These are phyloP conservation scores for Erythrocercus mccallii DNA, from an alignment of 2,113 vertebrate genomes.

Conservation along the genomic window DNA sequence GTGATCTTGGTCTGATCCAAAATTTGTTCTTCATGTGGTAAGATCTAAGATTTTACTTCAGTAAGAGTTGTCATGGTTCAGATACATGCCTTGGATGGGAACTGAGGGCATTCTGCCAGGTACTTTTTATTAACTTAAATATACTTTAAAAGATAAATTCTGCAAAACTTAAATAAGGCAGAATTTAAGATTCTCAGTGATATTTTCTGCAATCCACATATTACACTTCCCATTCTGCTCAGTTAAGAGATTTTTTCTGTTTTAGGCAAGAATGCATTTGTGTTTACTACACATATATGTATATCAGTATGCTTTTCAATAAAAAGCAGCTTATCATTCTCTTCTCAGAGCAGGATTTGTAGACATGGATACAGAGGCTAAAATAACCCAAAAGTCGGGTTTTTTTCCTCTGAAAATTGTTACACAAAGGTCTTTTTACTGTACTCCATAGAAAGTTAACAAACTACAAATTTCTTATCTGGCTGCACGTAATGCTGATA, in stretches of 20 bases:
- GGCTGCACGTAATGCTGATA: not conserved
- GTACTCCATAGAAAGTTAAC: not conserved
- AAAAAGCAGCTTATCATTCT: not conserved
- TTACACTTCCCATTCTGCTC: not conserved
- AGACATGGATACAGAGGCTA: not conserved
- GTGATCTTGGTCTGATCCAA: not conserved
- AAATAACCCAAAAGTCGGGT: not conserved
- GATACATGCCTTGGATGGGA: not conserved
- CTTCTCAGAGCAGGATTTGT: not conserved
- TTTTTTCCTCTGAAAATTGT: not conserved
- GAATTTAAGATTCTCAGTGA: not conserved
- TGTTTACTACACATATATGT: not conserved
- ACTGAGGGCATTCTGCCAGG: not conserved
- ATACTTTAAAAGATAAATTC: not conserved
- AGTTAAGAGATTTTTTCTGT: not conserved
- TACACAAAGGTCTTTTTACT: not conserved
- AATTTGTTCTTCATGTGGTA: not conserved
- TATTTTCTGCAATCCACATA: not conserved
- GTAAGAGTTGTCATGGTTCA: not conserved
- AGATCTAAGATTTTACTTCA: not conserved
- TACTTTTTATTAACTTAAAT: not conserved
- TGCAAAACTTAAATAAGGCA: not conserved
- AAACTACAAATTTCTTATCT: not conserved
- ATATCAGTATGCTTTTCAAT: not conserved
- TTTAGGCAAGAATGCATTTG: not conserved